These are phyloP conservation scores for Podarcis lilfordi DNA, from an alignment of 2,797 vertebrate genomes.

Conservation along the genomic window DNA sequence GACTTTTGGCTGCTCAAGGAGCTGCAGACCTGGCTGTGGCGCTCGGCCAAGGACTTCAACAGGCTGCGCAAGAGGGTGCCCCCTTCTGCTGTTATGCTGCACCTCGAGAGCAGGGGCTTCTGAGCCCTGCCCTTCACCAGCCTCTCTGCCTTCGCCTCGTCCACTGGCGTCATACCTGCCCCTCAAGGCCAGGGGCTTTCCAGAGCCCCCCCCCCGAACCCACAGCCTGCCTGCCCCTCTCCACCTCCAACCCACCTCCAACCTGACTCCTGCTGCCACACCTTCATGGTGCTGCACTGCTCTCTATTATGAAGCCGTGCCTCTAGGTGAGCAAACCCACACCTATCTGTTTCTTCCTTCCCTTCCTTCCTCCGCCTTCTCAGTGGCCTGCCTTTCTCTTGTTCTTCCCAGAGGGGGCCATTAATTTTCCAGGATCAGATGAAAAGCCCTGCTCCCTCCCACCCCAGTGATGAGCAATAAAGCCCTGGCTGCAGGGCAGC, in stretches of 20 bases:
- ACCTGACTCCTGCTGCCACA: not conserved
- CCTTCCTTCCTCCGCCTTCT: not conserved
- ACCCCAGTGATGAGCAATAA: constrained; percentile 22
- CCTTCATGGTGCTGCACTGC: not conserved
- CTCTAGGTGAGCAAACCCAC: constrained; percentile 14
- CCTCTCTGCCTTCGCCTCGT: constrained; percentile 16
- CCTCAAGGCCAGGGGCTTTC: constrained; percentile 2
- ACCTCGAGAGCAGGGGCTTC: constrained; percentile 75
- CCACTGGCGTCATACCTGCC: not conserved
- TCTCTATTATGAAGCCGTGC: constrained; percentile 13
- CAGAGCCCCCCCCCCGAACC: not conserved
- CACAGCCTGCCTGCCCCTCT: not conserved
- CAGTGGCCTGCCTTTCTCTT: not conserved
- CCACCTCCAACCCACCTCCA: not conserved
- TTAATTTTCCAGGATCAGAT: constrained; percentile 22
- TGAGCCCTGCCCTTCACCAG: constrained; percentile 52
- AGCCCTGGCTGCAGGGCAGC: not conserved
- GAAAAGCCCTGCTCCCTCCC: not conserved
- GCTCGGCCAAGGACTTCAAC: constrained; percentile 97
- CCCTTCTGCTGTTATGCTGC: constrained; percentile 70
- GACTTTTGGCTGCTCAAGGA: constrained; percentile 97
- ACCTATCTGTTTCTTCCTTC: not conserved
- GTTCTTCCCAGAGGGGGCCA: constrained; percentile 20
- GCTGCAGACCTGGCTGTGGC: constrained; percentile 96
- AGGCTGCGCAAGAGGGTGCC: constrained; percentile 89